Percentiles rank a stretch among this genome's conserved stretches.
These are phyloP conservation scores for Cheilosia impressa DNA, from an alignment of 2,888 invertebrate species.

Conservation along the genomic window DNA sequence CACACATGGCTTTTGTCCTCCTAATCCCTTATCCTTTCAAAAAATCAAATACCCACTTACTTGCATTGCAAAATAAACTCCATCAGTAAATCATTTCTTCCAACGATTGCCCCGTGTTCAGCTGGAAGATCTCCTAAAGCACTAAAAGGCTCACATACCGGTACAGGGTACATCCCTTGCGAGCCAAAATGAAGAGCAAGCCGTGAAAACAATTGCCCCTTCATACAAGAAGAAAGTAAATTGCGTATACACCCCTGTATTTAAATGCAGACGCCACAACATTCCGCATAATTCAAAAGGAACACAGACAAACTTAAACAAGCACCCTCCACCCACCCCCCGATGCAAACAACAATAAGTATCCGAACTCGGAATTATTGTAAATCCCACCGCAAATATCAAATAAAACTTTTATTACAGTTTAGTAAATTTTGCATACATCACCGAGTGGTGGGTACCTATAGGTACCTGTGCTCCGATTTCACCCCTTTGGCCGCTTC, in stretches of 20 bases:
- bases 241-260: slow-evolving; percentile 50
- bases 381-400: slow-evolving; percentile 76
- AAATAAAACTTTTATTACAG: slow-evolving; percentile 76
- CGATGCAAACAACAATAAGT: slow-evolving; percentile 52
- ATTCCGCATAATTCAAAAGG: slow-evolving; percentile 67
- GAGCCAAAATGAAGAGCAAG: slow-evolving; percentile 49
- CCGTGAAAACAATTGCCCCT: slow-evolving; percentile 71
- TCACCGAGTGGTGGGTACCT: slow-evolving; percentile 46
- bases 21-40: not conserved
- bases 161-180: slow-evolving; percentile 19
- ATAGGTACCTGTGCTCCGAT: slow-evolving; percentile 37
- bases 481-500: not conserved
- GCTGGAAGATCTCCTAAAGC: slow-evolving; percentile 36
- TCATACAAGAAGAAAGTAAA: slow-evolving; percentile 65
- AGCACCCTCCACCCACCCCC: not conserved
- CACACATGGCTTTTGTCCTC: slow-evolving; percentile 4
- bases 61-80: slow-evolving; percentile 32
- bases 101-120: slow-evolving; percentile 36
- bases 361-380: slow-evolving; percentile 72
- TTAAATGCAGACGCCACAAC: slow-evolving; percentile 70
- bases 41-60: slow-evolving; percentile 1
- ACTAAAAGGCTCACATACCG: slow-evolving; percentile 1
- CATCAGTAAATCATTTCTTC: slow-evolving; percentile 61
- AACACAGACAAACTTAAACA: slow-evolving; percentile 29
- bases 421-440: slow-evolving; percentile 76